Evolutionary conservation across 1,140 invertebrate species (phyloP).

Genomic region (Trinorchestia longiramus): DNA sequence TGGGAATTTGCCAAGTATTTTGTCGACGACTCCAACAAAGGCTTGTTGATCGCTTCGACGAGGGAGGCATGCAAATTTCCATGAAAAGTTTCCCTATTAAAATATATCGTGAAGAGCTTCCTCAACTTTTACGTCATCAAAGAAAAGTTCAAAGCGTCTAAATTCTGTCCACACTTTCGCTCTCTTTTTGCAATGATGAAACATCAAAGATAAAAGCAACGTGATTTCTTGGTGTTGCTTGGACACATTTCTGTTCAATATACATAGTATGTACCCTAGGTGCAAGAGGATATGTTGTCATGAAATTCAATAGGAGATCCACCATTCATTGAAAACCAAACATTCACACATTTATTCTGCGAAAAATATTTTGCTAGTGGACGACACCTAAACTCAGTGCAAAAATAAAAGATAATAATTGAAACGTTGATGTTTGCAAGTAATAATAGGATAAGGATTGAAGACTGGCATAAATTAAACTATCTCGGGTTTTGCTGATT

Average conservation of each 20-base stretch:
- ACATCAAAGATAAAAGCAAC: background rate
- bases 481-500: no score
- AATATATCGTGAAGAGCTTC: slow-evolving; percentile 10
- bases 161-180: background rate
- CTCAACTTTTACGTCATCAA: background rate
- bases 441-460: no score
- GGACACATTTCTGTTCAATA: background rate
- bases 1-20: slow-evolving; percentile 39
- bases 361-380: no score
- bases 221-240: background rate
- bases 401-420: no score
- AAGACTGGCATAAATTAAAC: no score
- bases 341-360: no score
- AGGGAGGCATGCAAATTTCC: background rate
- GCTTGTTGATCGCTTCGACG: slow-evolving; percentile 23
- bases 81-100: slow-evolving; percentile 29
- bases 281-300: no score
- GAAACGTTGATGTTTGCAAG: no score
- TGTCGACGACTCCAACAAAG: slow-evolving; percentile 5
- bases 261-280: no score
- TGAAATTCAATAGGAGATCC: no score
- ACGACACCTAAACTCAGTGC: no score
- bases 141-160: slow-evolving; percentile 5
- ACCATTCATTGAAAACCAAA: no score
- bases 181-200: background rate